These are phyloP conservation scores for Periphyllus acericola DNA, from an alignment of 2,888 invertebrate genomes.

Conservation along the genomic window DNA sequence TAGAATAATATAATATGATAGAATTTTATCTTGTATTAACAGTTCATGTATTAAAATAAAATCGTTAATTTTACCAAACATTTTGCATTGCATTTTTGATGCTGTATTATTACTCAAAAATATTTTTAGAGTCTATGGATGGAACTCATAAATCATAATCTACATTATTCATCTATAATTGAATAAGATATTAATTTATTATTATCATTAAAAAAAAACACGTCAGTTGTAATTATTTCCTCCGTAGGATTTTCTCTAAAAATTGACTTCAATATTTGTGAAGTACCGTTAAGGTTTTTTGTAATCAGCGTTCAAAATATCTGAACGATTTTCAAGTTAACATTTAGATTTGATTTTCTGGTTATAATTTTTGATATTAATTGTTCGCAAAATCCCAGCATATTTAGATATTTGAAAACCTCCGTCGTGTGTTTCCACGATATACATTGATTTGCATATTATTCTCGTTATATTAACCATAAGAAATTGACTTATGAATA, in stretches of 20 bases:
- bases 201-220: too few species aligned
- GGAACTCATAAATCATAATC: too few species aligned
- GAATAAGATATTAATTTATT: too few species aligned
- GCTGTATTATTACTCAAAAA: too few species aligned
- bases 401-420: background rate
- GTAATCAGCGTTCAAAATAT: background rate
- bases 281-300: background rate
- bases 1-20: too few species aligned
- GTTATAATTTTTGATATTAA: background rate
- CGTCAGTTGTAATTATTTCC: too few species aligned
- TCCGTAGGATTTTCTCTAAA: background rate
- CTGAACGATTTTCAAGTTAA: background rate
- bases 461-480: constrained; percentile 15
- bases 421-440: background rate
- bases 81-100: too few species aligned
- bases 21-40: too few species aligned
- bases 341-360: background rate
- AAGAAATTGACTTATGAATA: constrained; percentile 44
- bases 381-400: background rate
- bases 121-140: too few species aligned
- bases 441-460: constrained; percentile 32
- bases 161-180: too few species aligned
- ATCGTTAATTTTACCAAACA: too few species aligned
- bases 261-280: background rate
- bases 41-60: too few species aligned